Base-by-base conservation (phyloP, 2,888 invertebrate species). In the Chirona hameri region DNA sequence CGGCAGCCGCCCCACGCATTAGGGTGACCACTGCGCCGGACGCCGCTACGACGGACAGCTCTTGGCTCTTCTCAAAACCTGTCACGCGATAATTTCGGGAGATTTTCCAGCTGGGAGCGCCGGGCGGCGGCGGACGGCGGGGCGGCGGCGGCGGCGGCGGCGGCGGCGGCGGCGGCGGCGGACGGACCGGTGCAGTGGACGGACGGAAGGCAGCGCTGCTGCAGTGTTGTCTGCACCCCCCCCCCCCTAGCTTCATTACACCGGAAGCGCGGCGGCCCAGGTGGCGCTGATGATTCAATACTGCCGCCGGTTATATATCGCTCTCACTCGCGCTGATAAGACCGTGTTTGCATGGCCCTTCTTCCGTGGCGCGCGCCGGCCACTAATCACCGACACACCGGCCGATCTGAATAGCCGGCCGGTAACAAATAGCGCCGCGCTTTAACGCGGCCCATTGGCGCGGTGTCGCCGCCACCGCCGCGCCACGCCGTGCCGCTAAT, bases 1-100 rank as follows among this genome's bases (percentile, higher is more conserved):
- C 65, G 14, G n/a, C 69, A 14, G 29, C 72, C 72, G 31, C 72
- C 31, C 72, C 12, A 15, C 39, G 46, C 76, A 76, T 76, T 46
- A 76, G 76, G 76, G 76, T 24, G 39, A 76, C 39, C 76, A 46
- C 76, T 24, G 31, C 12, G 46, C 46, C 24, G 39, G 65, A 52
- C 76, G 9, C 5, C 21, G 76, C 21, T 4, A 46, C 39, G 10
- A 18, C 72, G 31, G 72, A 14, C 27, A 72, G 65, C 72, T 76
- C 76, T 39, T 76, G 76, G 76, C 21, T 76, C 46, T 76, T 76
- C 76, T 76, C 76, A 76, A 76, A 76, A 76, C 76, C 76, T 76
- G 76, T 76, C 76, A 76, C 39, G 39, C 76, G 39, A 76, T 76
- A 76, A 46, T 76, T 76, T 46, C 24, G 14, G 39, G 46, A 24